phyloP scores from a whole-genome alignment of 2,888 invertebrate genomes.

The Diabrotica balteata region DNA sequence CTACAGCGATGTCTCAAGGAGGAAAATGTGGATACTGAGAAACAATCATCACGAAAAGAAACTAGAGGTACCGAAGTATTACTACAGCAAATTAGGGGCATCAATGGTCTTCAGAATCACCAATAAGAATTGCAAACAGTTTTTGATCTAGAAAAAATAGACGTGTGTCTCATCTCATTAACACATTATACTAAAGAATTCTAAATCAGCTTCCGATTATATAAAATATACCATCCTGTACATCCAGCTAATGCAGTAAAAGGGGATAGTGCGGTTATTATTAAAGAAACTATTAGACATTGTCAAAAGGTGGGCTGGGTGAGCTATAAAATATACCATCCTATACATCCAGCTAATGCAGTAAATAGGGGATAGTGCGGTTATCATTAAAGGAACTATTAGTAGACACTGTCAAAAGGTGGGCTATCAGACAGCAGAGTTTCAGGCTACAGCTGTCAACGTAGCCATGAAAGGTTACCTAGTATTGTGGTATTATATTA shows the following conservation, averaged over 20 bases:
- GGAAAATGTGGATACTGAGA: too few species aligned
- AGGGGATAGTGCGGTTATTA: not conserved
- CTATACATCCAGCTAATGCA: not conserved
- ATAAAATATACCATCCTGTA: not conserved
- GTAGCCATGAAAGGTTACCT: not conserved
- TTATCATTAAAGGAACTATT: not conserved
- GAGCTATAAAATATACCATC: not conserved
- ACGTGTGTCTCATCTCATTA: conserved; percentile 3
- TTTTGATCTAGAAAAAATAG: conserved; percentile 2
- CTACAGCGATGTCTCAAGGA: too few species aligned
- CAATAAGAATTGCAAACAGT: conserved; percentile 1
- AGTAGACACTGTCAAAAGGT: not conserved
- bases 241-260: not conserved
- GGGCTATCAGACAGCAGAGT: not conserved
- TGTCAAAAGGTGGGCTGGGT: not conserved
- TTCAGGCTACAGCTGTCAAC: not conserved
- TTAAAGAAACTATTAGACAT: not conserved
- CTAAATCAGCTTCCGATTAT: not conserved
- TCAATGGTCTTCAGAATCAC: conserved; percentile 1
- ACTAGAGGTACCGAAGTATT: too few species aligned
- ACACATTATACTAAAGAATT: too few species aligned
- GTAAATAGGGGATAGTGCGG: not conserved
- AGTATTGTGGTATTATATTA: not conserved
- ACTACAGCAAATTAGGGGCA: too few species aligned
- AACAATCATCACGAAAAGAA: too few species aligned